phyloP scores from a whole-genome alignment of 2,113 vertebrate genomes.

The Oryzias woworae region DNA sequence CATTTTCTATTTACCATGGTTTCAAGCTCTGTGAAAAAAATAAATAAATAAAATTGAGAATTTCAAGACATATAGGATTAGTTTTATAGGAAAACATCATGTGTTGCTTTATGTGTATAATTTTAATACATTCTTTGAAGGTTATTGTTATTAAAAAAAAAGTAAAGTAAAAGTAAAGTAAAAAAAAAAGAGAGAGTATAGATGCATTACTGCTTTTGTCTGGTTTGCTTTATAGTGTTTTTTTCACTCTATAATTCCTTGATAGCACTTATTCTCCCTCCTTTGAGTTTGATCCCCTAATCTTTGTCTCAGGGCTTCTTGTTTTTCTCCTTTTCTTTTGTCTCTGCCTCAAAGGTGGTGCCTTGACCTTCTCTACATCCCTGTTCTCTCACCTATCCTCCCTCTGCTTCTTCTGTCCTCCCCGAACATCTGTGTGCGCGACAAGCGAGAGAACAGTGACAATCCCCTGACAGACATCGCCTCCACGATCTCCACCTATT shows the following conservation, averaged over 20 bases:
- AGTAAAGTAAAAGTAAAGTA: no score
- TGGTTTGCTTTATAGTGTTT: constrained; percentile 1
- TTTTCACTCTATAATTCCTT: neutral
- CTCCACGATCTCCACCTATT: constrained; percentile 27
- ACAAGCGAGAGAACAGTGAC: constrained; percentile 63
- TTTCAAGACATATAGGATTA: no score
- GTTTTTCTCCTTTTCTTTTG: constrained; percentile 21
- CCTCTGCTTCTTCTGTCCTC: constrained; percentile 45
- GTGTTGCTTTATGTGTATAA: no score
- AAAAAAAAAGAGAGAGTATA: no score
- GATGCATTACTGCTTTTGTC: neutral
- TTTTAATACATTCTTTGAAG: no score
- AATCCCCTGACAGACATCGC: constrained; percentile 45
- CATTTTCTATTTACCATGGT: no score
- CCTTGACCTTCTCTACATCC: constrained; percentile 59
- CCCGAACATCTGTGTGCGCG: constrained; percentile 74
- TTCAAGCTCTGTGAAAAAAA: no score
- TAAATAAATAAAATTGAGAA: no score
- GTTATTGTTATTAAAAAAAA: no score
- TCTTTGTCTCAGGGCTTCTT: constrained; percentile 25
- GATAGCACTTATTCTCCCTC: constrained; percentile 5
- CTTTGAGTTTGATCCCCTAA: constrained; percentile 21
- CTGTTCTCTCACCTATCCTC: constrained; percentile 38
- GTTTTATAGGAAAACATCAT: no score
- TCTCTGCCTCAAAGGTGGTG: constrained; percentile 35